Percentiles rank a stretch among this genome's conserved stretches.
Evolutionary conservation across 1,140 invertebrate species (phyloP).

Genomic region (Zaprionus ornatus): DNA sequence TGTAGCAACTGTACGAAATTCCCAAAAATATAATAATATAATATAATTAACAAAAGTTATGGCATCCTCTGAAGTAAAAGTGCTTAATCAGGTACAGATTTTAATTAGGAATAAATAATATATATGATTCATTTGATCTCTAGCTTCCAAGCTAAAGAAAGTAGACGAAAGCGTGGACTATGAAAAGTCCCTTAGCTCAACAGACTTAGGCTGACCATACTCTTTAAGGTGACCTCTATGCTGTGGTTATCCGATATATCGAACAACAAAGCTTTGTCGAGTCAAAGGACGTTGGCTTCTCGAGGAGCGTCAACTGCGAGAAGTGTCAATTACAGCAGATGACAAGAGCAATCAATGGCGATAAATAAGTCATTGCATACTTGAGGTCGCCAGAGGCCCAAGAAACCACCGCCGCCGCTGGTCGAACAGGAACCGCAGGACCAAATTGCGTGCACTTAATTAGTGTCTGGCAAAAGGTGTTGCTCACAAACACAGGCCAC

Average conservation of each 20-base stretch:
- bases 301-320: constrained; percentile 43
- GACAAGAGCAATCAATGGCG: constrained; percentile 71
- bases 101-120: too few species aligned
- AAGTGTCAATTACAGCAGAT: constrained; percentile 76
- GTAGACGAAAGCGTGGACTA: too few species aligned
- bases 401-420: constrained; percentile 33
- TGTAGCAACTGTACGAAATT: too few species aligned
- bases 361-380: constrained; percentile 68
- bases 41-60: too few species aligned
- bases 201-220: too few species aligned
- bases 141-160: too few species aligned
- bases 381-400: constrained; percentile 6
- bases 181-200: too few species aligned
- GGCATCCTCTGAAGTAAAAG: too few species aligned
- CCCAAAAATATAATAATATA: too few species aligned
- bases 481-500: constrained; percentile 54
- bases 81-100: too few species aligned
- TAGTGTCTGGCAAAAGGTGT: constrained; percentile 69
- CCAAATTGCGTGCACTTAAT: constrained; percentile 73
- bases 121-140: too few species aligned
- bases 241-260: background rate
- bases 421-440: constrained; percentile 27
- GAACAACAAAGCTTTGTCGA: background rate
- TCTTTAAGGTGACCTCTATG: too few species aligned
- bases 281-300: background rate